phyloP scores from a whole-genome alignment of 2,797 vertebrate species.

The Chaunax sp. region DNA sequence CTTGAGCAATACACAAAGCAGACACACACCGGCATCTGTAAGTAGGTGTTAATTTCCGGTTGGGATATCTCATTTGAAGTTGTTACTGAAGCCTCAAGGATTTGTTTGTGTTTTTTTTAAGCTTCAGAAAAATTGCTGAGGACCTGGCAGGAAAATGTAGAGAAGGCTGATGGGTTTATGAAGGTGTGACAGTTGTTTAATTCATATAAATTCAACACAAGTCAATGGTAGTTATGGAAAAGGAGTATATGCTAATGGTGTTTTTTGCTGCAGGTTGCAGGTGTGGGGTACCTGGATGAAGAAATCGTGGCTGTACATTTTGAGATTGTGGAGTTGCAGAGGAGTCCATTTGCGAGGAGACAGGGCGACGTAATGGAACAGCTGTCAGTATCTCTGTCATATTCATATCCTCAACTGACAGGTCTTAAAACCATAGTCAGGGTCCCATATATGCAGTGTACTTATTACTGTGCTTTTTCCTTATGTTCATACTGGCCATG shows the following conservation, averaged over 20 bases:
- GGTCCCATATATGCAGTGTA: background rate
- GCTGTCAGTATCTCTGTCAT: conserved; percentile 84
- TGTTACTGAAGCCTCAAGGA: background rate
- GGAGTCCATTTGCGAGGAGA: conserved; percentile 93
- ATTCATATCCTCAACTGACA: background rate
- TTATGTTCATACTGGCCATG: background rate
- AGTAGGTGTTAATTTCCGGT: conserved; percentile 62
- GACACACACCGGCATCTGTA: conserved; percentile 95
- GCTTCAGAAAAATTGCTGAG: conserved; percentile 98
- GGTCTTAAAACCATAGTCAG: background rate
- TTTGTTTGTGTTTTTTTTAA: conserved; percentile 59
- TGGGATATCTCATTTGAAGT: conserved; percentile 7
- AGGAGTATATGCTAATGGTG: too few relatives aligned
- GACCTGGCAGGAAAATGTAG: conserved; percentile 97
- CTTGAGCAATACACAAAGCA: conserved; percentile 95
- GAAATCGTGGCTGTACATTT: conserved; percentile 96
- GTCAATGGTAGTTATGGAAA: background rate
- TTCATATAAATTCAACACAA: background rate
- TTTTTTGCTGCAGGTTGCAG: conserved; percentile 86
- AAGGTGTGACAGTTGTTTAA: conserved; percentile 80
- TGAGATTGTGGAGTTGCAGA: conserved; percentile 96
- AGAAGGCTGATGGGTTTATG: conserved; percentile 90
- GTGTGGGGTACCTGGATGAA: conserved; percentile 93
- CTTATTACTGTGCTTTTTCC: too few relatives aligned
- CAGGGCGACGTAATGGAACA: conserved; percentile 96